Percentiles rank a stretch among this genome's conserved stretches.
Conservation (phyloP, 2,888 invertebrate species). For the Euphydryas editha region DNA sequence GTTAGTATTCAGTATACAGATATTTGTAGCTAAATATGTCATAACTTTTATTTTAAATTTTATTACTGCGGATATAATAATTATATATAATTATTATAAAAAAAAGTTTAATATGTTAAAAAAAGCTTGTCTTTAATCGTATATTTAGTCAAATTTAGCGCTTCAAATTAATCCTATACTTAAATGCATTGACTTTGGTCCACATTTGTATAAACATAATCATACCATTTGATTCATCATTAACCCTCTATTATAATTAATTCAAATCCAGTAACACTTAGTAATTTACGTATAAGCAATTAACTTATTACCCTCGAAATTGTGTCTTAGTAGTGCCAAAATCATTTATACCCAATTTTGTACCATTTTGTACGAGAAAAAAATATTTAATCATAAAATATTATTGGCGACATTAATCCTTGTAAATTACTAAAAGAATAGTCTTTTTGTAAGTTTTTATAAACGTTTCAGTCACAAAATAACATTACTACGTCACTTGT, state of each 20-base stretch:
- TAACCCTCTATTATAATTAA: background rate
- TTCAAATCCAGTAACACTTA: background rate
- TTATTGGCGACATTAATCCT: conserved; percentile 24
- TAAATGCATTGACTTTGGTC: background rate
- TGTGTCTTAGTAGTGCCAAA: conserved; percentile 74
- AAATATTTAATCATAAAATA: conserved; percentile 32
- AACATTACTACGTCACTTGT: background rate
- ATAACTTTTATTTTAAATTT: background rate
- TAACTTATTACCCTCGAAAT: conserved; percentile 51
- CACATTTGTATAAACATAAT: background rate
- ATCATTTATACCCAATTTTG: conserved; percentile 54
- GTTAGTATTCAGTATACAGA: background rate
- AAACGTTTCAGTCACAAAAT: conserved; percentile 13
- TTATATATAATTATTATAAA: no score
- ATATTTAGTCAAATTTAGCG: background rate
- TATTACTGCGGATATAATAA: conserved; percentile 2
- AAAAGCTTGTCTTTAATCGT: conserved; percentile 2
- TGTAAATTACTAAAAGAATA: conserved; percentile 21
- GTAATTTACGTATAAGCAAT: conserved; percentile 21
- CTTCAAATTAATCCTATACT: background rate
- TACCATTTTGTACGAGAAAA: conserved; percentile 50
- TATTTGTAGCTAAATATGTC: background rate
- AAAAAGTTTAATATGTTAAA: conserved; percentile 2
- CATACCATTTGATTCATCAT: background rate
- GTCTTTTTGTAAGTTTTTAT: conserved; percentile 25